Conservation (phyloP, 2,888 invertebrate genomes). For the Eurytoma californica region DNA sequence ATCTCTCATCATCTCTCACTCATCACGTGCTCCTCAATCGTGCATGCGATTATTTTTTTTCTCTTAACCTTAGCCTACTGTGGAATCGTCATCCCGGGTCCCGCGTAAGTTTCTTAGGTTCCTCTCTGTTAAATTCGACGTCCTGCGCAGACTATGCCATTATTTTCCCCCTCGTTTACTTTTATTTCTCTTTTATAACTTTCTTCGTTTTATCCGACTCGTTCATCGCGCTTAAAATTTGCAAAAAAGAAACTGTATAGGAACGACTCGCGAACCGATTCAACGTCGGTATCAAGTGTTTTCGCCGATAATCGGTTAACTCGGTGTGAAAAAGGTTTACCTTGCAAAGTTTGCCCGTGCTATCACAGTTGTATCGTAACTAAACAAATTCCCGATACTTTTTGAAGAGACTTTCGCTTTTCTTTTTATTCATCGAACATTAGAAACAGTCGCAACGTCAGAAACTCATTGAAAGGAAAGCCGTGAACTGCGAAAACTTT, state of each 20-base stretch:
- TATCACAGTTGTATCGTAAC: constrained; percentile 27
- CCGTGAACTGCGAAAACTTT: constrained; percentile 14
- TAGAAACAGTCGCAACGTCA: too few relatives aligned
- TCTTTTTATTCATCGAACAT: too few relatives aligned
- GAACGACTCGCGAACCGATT: constrained; percentile 40
- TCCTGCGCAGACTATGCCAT: constrained; percentile 62
- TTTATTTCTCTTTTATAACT: constrained; percentile 22
- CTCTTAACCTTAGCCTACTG: constrained; percentile 47
- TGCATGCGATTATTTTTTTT: constrained; percentile 26
- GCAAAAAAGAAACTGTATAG: constrained; percentile 38
- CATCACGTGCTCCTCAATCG: constrained; percentile 27
- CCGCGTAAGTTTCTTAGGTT: constrained; percentile 59
- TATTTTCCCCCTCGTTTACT: constrained; percentile 38
- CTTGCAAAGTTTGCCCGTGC: neutral
- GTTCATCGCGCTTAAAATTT: constrained; percentile 21
- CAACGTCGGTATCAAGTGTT: constrained; percentile 44
- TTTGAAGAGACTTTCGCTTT: too few relatives aligned
- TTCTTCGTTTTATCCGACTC: constrained; percentile 7
- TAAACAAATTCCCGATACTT: too few relatives aligned
- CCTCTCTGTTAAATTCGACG: constrained; percentile 52
- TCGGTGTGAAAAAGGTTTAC: neutral
- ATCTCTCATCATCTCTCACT: neutral
- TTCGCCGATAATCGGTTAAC: constrained; percentile 15
- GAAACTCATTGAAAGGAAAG: too few relatives aligned
- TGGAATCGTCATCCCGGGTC: constrained; percentile 67